These are phyloP conservation scores for Rhodeus uyekii DNA, from an alignment of 2,797 vertebrate species.

Conservation along the genomic window DNA sequence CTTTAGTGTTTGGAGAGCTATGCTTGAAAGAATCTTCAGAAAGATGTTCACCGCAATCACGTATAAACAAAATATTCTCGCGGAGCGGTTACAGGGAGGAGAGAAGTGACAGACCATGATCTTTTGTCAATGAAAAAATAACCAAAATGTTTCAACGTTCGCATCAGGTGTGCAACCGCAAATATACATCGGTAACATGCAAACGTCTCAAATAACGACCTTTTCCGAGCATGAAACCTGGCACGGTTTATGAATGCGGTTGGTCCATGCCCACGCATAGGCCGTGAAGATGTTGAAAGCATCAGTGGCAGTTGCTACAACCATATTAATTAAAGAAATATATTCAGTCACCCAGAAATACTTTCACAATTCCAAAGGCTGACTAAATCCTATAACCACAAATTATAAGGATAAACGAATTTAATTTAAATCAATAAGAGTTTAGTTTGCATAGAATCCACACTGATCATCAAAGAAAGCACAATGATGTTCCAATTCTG, in stretches of 20 bases:
- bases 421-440: constrained; percentile 9
- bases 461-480: constrained; percentile 39
- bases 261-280: background rate
- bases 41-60: constrained; percentile 56
- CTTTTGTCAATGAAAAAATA: constrained; percentile 55
- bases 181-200: constrained; percentile 55
- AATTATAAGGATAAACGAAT: constrained; percentile 12
- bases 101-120: constrained; percentile 55
- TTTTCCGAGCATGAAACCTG: constrained; percentile 10
- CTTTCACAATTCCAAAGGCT: background rate
- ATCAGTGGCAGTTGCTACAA: background rate
- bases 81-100: constrained; percentile 47
- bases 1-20: constrained; percentile 49
- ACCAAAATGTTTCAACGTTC: constrained; percentile 50
- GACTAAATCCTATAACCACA: constrained; percentile 2
- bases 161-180: constrained; percentile 56
- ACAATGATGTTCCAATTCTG: constrained; percentile 39
- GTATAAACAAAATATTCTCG: constrained; percentile 68
- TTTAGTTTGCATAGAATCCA: background rate
- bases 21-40: constrained; percentile 60
- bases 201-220: constrained; percentile 40
- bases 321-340: background rate
- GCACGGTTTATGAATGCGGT: constrained; percentile 27
- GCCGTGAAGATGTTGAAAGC: background rate
- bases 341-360: background rate